Base-by-base conservation (phyloP, 1,140 invertebrate species). In the Eumeta japonica region DNA sequence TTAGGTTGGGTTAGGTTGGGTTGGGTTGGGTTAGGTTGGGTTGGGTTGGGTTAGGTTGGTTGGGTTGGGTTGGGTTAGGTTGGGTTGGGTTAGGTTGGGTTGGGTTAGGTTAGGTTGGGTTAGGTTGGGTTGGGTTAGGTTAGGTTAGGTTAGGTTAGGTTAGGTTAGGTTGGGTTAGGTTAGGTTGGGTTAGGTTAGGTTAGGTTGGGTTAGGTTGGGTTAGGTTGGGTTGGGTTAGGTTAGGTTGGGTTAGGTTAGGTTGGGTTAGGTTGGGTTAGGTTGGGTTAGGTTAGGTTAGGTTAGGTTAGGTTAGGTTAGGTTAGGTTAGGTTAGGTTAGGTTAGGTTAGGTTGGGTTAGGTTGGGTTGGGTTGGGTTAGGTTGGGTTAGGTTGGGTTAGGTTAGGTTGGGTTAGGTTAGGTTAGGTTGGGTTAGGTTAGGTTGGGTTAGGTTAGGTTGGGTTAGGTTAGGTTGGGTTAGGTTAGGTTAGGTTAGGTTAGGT, bases 281-380 rank as follows among this genome's bases (percentile, higher is more conserved):
- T 43, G 38, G 35, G 41, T 43, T 43, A 42, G 40, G 40, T 42
- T 37, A 42, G 40, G 34, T 42, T 42, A 42, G 40, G 40, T 42
- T 37, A 37, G 40, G 40, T 42, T 42, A 42, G 40, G 35, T 42
- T 41, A 42, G 40, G 40, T 42, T 42, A 42, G 40, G 34, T 42
- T 42, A 37, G 40, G 20, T 42, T 41, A 28, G 34, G 40, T 42
- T 42, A 42, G 40, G 40, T 42, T 42, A 30, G 40, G 40, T 42
- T 42, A 37, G 40, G 35, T 42, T 42, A 37, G 35, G 40, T 42
- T 42, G 30, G 40, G 34, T 42, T 37, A 37, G 40, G 34, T 42
- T 37, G 30, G 39, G 32, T 41, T 20, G 13, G 30, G 15, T 36
- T 28, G 12, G 35, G 15, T 36, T 28, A 24, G 35, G 15, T 36